phyloP scores from a whole-genome alignment of 1,140 invertebrate species.

The Drosophila erecta region DNA sequence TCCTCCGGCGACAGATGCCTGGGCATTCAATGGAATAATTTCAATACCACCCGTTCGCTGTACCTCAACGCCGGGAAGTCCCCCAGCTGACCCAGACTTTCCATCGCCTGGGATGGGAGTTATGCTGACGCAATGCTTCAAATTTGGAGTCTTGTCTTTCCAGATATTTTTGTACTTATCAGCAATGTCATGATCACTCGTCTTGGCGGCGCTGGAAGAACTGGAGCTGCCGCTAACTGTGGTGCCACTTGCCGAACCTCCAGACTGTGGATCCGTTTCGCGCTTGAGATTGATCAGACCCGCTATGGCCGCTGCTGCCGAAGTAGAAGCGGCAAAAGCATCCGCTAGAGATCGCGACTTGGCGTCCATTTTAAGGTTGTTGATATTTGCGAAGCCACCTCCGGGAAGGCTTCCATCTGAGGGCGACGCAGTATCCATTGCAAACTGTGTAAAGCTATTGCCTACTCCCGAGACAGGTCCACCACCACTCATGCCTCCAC shows the following conservation, averaged over 20 bases:
- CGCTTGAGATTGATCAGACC: slow-evolving; percentile 67
- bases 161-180: slow-evolving; percentile 84
- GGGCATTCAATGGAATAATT: slow-evolving; percentile 87
- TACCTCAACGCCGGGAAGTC: slow-evolving; percentile 52
- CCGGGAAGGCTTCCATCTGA: slow-evolving; percentile 35
- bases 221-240: neutral
- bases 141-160: slow-evolving; percentile 78
- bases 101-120: slow-evolving; percentile 70
- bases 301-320: slow-evolving; percentile 67
- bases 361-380: slow-evolving; percentile 59
- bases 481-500: slow-evolving; percentile 31
- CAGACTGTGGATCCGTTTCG: slow-evolving; percentile 64
- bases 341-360: slow-evolving; percentile 66
- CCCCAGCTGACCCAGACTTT: slow-evolving; percentile 20
- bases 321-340: slow-evolving; percentile 65
- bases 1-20: slow-evolving; percentile 12
- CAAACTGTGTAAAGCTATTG: slow-evolving; percentile 57
- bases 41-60: slow-evolving; percentile 72
- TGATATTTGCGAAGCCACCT: slow-evolving; percentile 52
- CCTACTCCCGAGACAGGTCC: slow-evolving; percentile 2
- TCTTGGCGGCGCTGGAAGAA: slow-evolving; percentile 13
- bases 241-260: slow-evolving; percentile 2
- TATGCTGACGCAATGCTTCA: slow-evolving; percentile 76
- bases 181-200: slow-evolving; percentile 73
- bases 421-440: slow-evolving; percentile 42